phyloP scores from a whole-genome alignment of 2,113 vertebrate species.

The Odocoileus hemionus region DNA sequence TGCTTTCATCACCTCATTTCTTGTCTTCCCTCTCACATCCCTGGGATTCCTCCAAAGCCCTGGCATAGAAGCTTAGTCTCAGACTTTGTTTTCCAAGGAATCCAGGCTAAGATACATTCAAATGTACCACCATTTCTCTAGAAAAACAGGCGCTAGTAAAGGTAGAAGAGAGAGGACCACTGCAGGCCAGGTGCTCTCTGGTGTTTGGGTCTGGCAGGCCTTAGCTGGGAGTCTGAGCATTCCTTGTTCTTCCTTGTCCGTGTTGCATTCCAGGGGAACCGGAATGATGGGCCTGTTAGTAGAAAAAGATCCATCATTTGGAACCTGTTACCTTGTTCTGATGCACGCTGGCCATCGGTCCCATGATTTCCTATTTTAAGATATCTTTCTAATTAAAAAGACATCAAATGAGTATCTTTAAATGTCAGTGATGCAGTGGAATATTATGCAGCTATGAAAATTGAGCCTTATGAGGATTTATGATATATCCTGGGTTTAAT shows the following conservation, averaged over 20 bases:
- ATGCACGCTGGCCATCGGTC: not conserved
- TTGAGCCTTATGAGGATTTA: not conserved
- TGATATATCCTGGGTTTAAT: not conserved
- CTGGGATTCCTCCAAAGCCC: not conserved
- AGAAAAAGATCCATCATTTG: not conserved
- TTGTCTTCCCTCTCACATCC: not conserved
- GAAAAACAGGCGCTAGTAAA: not conserved
- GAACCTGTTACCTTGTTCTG: not conserved
- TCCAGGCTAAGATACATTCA: not conserved
- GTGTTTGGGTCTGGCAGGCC: not conserved
- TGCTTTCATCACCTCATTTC: not conserved
- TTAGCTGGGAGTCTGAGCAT: not conserved
- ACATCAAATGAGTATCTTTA: not conserved
- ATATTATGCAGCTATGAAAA: not conserved
- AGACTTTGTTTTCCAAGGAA: not conserved
- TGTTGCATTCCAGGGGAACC: not conserved
- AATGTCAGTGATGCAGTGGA: not conserved
- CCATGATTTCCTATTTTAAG: not conserved
- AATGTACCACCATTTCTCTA: not conserved
- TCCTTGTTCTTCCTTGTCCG: not conserved
- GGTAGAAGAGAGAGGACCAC: not conserved
- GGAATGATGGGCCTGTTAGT: not conserved
- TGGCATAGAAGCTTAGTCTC: not conserved
- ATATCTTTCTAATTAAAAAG: not conserved
- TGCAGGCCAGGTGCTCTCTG: not conserved